Percentiles rank a stretch among this genome's conserved stretches.
Conservation (phyloP, 64 coral and sea anemone genomes). For the Porites lutea region DNA sequence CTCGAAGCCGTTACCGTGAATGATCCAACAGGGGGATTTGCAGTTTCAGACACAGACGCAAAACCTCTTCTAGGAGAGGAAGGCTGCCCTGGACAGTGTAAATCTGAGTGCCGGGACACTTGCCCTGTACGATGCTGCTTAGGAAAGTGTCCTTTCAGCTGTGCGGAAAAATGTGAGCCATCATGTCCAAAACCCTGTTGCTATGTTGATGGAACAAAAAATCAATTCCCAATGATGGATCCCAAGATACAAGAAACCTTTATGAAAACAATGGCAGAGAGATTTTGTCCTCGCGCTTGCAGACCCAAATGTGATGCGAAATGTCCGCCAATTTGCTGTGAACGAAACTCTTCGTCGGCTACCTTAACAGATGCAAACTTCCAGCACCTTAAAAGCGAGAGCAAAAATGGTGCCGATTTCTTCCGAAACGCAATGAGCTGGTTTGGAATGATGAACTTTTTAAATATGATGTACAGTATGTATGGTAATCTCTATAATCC, state of each 20-base stretch:
- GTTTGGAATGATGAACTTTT: constrained; percentile 89
- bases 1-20: constrained; percentile 24
- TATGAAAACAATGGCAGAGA: constrained; percentile 63
- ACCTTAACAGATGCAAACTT: background rate
- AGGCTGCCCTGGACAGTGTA: constrained; percentile 15
- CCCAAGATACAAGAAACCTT: constrained; percentile 18
- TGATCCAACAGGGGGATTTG: constrained; percentile 6
- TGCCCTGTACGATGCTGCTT: constrained; percentile 31
- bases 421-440: constrained; percentile 83
- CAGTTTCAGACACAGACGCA: constrained; percentile 9
- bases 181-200: constrained; percentile 81
- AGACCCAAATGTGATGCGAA: constrained; percentile 65
- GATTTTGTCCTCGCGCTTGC: constrained; percentile 80
- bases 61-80: background rate
- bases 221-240: constrained; percentile 46
- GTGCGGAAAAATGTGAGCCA: constrained; percentile 41
- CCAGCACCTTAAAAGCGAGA: background rate
- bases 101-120: constrained; percentile 13
- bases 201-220: background rate
- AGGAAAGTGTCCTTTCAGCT: constrained; percentile 45
- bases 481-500: constrained; percentile 47
- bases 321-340: constrained; percentile 88
- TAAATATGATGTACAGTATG: constrained; percentile 80
- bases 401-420: constrained; percentile 12
- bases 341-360: constrained; percentile 39